Evolutionary conservation across 1,140 invertebrate species (phyloP).

Genomic region (Trachelipus rathkii): DNA sequence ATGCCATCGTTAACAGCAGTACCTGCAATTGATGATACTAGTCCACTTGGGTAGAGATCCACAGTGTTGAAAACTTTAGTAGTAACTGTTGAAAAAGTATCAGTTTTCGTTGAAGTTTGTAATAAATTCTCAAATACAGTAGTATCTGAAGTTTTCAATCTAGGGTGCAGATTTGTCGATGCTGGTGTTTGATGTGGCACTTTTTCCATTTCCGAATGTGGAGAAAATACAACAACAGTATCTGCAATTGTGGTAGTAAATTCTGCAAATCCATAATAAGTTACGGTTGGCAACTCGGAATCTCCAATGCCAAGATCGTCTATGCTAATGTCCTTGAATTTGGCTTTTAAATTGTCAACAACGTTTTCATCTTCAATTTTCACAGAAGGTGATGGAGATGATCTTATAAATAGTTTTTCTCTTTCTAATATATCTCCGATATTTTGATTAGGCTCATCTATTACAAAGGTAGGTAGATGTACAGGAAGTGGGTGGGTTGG

Average conservation of each 20-base stretch:
- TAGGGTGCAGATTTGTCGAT: constrained; percentile 27
- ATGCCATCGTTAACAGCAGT: constrained; percentile 52
- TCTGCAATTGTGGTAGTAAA: constrained; percentile 86
- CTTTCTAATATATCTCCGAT: constrained; percentile 32
- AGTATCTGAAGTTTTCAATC: constrained; percentile 27
- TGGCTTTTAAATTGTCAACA: constrained; percentile 31
- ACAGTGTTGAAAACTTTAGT: constrained; percentile 51
- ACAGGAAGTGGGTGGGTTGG: constrained; percentile 31
- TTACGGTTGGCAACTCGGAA: constrained; percentile 58
- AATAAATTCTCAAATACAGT: background rate
- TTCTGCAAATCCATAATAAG: constrained; percentile 85
- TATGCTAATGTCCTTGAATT: constrained; percentile 40
- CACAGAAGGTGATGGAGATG: constrained; percentile 24
- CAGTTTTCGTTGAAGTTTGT: constrained; percentile 13
- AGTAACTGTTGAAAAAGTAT: constrained; percentile 45
- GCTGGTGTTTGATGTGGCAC: constrained; percentile 16
- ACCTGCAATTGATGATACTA: constrained; percentile 55
- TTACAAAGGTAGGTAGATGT: constrained; percentile 41
- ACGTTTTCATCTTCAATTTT: constrained; percentile 27
- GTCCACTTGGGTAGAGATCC: constrained; percentile 52
- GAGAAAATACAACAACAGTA: constrained; percentile 57
- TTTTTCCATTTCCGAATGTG: constrained; percentile 32
- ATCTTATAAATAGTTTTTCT: background rate
- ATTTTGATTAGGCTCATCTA: constrained; percentile 33
- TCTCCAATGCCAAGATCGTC: constrained; percentile 32